Evolutionary conservation across 2,888 invertebrate species (phyloP), one percentile per base, ranked within the genome.

Genomic region (Tetragnatha montana): DNA sequence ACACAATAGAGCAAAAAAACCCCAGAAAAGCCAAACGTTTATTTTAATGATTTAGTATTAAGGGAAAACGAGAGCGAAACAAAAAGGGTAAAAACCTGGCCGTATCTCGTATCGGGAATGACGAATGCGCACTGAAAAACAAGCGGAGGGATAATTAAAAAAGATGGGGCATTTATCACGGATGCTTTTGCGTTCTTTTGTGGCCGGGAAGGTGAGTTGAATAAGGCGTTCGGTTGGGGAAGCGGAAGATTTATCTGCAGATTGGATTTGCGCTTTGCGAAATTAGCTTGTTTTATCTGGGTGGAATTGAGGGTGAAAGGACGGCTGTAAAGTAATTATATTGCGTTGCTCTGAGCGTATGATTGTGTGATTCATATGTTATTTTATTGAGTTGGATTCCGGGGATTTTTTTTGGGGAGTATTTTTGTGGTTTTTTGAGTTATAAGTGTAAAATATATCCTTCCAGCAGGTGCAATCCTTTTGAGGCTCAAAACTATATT

Each of bases 11-110:
- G 2, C 35, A 35, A 1, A 35, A 22, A 60, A 22, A 21, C 21
- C 19, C 50, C 19, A 17, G 22, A 60, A 22, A 22, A 74, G 73
- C 21, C 73, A 74, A 79, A 60, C 71, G 78, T n/a, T 51, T 85
- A 78, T 79, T 85, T 85, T 79, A 85, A 85, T 85, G 85, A 81
- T 79, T 50, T 49, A 21, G 19, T 68, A 22, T 69, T 21, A 49
- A 68, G 70, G 69, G 49, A 75, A 75, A 75, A 75, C 10, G 49
- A 60, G 60, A 60, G 17, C 17, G 60, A 81, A 71, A 82, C 7
- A 82, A 82, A 60, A 17, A 35, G 60, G n/a, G 10, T n/a, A 51
- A 74, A 50, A 51, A 50, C 73, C 73, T 74, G 51, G 8, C 12
- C 12, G 60, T 60, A 60, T 60, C 60, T 17, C 60, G 10, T 60